Base-by-base conservation (phyloP, 2,888 invertebrate species). In the Scaeva pyrastri region DNA sequence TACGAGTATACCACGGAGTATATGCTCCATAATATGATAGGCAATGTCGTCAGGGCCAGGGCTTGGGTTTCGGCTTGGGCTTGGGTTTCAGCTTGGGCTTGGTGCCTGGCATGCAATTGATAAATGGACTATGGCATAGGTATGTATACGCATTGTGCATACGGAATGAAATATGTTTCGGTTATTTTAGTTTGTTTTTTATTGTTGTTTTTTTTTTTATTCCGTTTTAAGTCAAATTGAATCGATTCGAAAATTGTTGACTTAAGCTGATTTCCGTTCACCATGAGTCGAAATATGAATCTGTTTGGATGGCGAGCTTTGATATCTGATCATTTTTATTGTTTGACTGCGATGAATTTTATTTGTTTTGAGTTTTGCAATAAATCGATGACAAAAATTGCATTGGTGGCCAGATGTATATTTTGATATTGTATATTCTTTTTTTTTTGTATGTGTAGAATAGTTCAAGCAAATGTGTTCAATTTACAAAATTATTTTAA, bases 261-360 rank as follows among this genome's bases (percentile, higher is more conserved):
- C 77, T 82, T 82, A 72, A 82, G 58, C 58, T 72, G 82, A 77
- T 82, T 82, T 74, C 71, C 77, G 76, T 16, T 77, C 43, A 73
- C 68, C 52, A 77, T 31, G 31, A 31, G 39, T 73, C 52, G 68
- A 77, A 73, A 77, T 83, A 73, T 78, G 72, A 73, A 83, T 77
- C 77, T 78, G 52, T 60, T 77, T 77, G 71, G 36, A 21, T 72
- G 36, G 48, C 8, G 31, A 58, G n/a, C 71, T 75, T 64, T 72
- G 77, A 77, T 82, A 77, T 71, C 68, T 66, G 41, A 52, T 72
- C 66, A 14, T 7, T 39, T 68, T 39, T 68, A 58, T 43, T 64
- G 45, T 58, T 72, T 62, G 43, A 16, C 45, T 62, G 39, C 39
- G 23, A n/a, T 52, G 50, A 23, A 56, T 62, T 71, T 36, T 72